Percentiles rank a stretch among this genome's conserved stretches.
Evolutionary conservation across 2,888 invertebrate genomes (phyloP).

Genomic region (Metellina segmentata): DNA sequence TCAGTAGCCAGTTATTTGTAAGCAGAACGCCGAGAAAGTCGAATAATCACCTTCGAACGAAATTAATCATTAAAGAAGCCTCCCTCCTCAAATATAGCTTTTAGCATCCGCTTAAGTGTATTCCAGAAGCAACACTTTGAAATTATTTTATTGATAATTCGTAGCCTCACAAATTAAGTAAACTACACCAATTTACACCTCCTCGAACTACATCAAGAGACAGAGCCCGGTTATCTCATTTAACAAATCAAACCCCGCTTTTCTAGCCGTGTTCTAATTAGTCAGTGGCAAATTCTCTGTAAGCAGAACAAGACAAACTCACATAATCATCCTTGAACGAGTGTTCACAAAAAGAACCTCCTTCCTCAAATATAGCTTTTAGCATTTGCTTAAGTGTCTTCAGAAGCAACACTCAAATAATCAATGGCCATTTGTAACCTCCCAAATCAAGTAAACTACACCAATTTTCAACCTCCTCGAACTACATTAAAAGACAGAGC

Average conservation of each 20-base stretch:
- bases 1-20: not conserved
- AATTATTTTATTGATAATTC: not conserved
- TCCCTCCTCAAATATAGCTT: not conserved
- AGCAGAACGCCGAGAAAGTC: not conserved
- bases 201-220: too few species aligned
- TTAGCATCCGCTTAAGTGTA: not conserved
- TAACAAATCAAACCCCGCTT: too few species aligned
- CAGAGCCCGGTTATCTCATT: too few species aligned
- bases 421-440: not conserved
- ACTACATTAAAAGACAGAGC: too few species aligned
- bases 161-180: too few species aligned
- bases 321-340: not conserved
- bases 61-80: not conserved
- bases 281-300: not conserved
- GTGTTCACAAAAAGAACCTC: not conserved
- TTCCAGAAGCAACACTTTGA: not conserved
- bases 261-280: not conserved
- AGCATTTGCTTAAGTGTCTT: not conserved
- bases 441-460: too few species aligned
- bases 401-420: not conserved
- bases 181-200: too few species aligned
- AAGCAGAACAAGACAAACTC: not conserved
- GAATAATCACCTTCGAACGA: slow-evolving; percentile 4
- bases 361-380: slow-evolving; percentile 1
- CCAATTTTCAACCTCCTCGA: too few species aligned